Evolutionary conservation across 2,113 vertebrate species (phyloP).

Genomic region (Mus pahari): DNA sequence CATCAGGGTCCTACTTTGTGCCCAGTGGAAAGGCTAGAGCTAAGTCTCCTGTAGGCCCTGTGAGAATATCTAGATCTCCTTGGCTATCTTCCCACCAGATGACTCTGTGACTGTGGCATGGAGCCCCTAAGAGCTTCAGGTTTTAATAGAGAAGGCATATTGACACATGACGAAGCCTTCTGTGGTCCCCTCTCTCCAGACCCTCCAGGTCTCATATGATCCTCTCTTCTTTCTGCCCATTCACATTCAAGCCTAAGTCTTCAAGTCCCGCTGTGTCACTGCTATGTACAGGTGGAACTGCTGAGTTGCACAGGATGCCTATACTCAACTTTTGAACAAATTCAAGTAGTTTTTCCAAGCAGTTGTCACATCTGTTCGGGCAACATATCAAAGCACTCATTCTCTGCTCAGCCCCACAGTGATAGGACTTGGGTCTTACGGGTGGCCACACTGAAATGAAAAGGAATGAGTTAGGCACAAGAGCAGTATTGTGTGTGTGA

Average conservation of each 20-base stretch:
- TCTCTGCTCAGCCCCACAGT: background rate
- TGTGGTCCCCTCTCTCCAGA: background rate
- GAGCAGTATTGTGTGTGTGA: background rate
- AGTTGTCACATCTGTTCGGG: background rate
- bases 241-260: background rate
- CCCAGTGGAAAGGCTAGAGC: background rate
- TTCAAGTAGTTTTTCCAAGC: background rate
- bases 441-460: background rate
- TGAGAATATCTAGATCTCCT: background rate
- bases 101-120: background rate
- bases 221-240: background rate
- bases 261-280: background rate
- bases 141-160: background rate
- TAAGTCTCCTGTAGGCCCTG: background rate
- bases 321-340: conserved; percentile 34
- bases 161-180: background rate
- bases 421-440: background rate
- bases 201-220: no score
- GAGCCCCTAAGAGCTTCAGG: background rate
- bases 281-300: conserved; percentile 6
- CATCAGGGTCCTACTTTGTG: background rate
- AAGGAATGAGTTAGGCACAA: background rate
- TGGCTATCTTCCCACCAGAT: background rate
- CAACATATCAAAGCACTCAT: background rate
- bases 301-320: background rate